These are phyloP conservation scores for Danaus plexippus DNA, from an alignment of 1,140 invertebrate species.

Conservation along the genomic window DNA sequence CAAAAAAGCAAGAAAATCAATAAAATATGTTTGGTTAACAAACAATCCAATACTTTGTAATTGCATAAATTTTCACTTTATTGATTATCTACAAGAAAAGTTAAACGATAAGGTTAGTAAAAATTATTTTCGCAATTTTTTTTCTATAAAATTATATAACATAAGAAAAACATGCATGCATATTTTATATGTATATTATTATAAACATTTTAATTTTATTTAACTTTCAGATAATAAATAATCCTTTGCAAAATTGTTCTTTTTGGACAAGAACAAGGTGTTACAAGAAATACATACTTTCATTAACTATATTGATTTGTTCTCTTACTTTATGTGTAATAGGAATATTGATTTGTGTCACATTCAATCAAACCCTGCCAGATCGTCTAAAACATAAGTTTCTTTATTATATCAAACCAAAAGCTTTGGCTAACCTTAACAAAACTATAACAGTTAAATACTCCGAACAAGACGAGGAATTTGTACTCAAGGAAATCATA, in stretches of 20 bases:
- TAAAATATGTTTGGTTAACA: constrained; percentile 47
- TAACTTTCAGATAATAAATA: constrained; percentile 47
- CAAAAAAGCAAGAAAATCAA: constrained; percentile 24
- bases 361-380: constrained; percentile 26
- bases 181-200: constrained; percentile 2
- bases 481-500: constrained; percentile 47
- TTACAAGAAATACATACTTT: constrained; percentile 32
- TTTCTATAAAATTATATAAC: no score
- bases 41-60: constrained; percentile 45
- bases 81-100: constrained; percentile 34
- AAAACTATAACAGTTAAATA: constrained; percentile 39
- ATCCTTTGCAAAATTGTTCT: constrained; percentile 33
- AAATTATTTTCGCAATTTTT: neutral
- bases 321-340: constrained; percentile 28
- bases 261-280: constrained; percentile 39
- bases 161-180: neutral
- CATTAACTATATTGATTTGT: constrained; percentile 28
- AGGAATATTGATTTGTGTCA: constrained; percentile 31
- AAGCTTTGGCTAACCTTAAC: constrained; percentile 12
- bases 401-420: constrained; percentile 14
- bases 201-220: constrained; percentile 1
- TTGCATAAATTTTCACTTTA: constrained; percentile 46
- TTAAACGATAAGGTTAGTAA: constrained; percentile 38
- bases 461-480: constrained; percentile 50
- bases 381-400: constrained; percentile 33